Base-by-base conservation (phyloP, 2,797 vertebrate genomes). In the Paguma larvata region DNA sequence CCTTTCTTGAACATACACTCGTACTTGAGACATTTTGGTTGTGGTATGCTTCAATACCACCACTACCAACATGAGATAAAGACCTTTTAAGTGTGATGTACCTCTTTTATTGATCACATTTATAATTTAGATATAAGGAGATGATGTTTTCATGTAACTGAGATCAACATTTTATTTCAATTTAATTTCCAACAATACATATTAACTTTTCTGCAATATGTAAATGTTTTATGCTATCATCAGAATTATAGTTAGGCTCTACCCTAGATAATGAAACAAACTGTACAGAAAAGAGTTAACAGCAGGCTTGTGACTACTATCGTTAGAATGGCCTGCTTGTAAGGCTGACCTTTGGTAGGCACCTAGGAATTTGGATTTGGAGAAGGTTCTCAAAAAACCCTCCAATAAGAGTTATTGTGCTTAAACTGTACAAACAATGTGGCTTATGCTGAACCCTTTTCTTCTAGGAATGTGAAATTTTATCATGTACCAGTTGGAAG, bases 131-230 rank as follows among this genome's bases (percentile, higher is more conserved):
- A 89, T 6, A 72, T 6, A 48, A 48, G 72, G 3, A 90, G 15
- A 44, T 92, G 13, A 94, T 56, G 90, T 90, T 65, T 94, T 62
- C 62, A 68, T 1, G 15, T 83, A 84, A 83, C 53, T 88, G 18
- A 78, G n/a, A 83, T 90, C 34, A 97, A 75, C 34, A 87, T 82
- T 96, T 95, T 89, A 93, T 68, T 94, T 97, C 90, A 92, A 70
- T 86, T 94, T 6, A 59, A 72, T 86, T 93, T 79, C 72, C 30
- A 94, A 73, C 5, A 88, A 68, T 13, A 85, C 5, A 38, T 44
- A 82, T 62, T 84, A 85, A 93, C 48, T 85, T 77, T 94, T 88
- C 38, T 73, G 65, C 92, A 27, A 56, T 80, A 89, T 41, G 79
- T 67, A 92, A 83, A 30, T 83, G 44, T 87, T 85, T 79, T 67